Conservation (phyloP, 2,113 vertebrate genomes). For the Myodes glareolus region DNA sequence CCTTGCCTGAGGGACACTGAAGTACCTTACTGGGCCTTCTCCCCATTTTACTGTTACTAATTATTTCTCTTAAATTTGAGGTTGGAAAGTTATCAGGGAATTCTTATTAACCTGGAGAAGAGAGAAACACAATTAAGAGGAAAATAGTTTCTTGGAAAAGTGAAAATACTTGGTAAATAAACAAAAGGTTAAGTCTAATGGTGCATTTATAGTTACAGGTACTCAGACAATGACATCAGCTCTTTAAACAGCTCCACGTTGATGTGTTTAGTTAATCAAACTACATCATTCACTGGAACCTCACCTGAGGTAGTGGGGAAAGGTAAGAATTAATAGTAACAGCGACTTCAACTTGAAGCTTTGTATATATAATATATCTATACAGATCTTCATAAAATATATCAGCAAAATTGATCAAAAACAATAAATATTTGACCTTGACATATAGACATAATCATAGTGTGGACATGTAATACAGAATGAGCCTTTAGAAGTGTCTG, state of each 20-base stretch:
- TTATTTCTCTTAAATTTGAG: not conserved
- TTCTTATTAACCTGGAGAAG: not conserved
- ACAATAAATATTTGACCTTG: not conserved
- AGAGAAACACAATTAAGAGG: not conserved
- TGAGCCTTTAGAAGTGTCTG: not conserved
- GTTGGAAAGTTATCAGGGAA: not conserved
- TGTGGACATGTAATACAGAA: not conserved
- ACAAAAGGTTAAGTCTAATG: not conserved
- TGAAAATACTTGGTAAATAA: conserved; percentile 13
- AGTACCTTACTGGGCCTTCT: not conserved
- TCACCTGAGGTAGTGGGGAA: not conserved
- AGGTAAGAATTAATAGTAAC: conserved; percentile 76
- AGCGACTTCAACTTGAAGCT: not conserved
- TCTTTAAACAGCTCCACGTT: conserved; percentile 71
- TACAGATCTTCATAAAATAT: not conserved
- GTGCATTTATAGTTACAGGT: conserved; percentile 85
- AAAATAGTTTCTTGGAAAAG: not conserved
- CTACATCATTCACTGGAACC: conserved; percentile 14
- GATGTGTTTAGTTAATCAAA: conserved; percentile 73
- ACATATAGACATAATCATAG: not conserved
- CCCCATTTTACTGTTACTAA: not conserved
- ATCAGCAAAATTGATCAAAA: not conserved
- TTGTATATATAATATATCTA: not conserved
- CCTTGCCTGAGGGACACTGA: not conserved
- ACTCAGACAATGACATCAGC: conserved; percentile 42